Conservation (phyloP, 2,888 invertebrate species). For the Siphonodentalium dalli region DNA sequence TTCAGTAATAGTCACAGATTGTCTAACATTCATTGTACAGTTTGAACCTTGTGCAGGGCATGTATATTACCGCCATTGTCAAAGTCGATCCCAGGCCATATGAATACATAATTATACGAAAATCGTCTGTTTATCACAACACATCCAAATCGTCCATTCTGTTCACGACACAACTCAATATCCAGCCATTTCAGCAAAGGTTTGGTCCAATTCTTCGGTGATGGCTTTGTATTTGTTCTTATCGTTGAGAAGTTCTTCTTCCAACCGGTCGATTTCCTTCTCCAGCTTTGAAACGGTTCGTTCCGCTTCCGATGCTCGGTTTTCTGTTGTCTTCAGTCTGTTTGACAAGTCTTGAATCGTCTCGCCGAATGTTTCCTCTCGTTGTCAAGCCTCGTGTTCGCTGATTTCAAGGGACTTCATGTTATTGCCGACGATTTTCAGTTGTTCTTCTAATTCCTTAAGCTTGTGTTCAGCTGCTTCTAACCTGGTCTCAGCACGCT, state of each 20-base stretch:
- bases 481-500: constrained; percentile 43
- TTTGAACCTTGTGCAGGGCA: no score
- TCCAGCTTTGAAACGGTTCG: constrained; percentile 99
- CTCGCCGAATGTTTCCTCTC: constrained; percentile 52
- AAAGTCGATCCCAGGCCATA: no score
- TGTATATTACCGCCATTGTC: no score
- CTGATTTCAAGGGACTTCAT: constrained; percentile 97
- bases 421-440: constrained; percentile 91
- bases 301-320: constrained; percentile 99
- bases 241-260: constrained; percentile 72
- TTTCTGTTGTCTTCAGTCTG: constrained; percentile 78
- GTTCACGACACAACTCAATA: no score
- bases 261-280: constrained; percentile 99
- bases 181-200: no score
- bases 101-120: no score
- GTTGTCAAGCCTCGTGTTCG: constrained; percentile 76
- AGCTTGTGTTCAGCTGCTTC: constrained; percentile 66
- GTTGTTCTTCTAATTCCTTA: no score
- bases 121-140: no score
- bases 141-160: no score
- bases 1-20: no score
- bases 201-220: no score
- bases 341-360: constrained; percentile 47
- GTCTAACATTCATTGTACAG: no score
- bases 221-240: constrained; percentile 98